Base-by-base conservation (phyloP, 2,888 invertebrate species). In the Poecilus cupreus region DNA sequence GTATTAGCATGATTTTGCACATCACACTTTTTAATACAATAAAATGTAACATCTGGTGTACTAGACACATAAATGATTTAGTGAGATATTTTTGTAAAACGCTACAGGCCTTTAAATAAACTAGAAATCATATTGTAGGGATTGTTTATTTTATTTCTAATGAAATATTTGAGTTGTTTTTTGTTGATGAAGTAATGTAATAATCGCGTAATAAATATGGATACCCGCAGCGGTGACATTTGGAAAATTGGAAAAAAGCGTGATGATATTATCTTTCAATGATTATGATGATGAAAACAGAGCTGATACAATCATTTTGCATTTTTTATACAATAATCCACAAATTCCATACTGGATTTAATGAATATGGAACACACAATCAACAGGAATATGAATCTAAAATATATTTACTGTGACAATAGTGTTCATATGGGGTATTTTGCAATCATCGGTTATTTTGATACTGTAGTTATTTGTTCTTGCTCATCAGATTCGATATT, bases 321-420 rank as follows among this genome's bases (percentile, higher is more conserved):
- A 68, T 68, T 68, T 60, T 68, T 68, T 37, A 68, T 68, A 22
- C 10, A 68, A 37, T 39, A 37, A 68, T 18, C 37, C 37, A 68
- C 64, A 37, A 68, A 68, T 18, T 18, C 64, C 64, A 68, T 37
- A 68, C 37, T 37, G 37, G 64, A 37, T 37, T 68, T 68, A 68
- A 37, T 68, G 64, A 68, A 68, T 37, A 68, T 68, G 39, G 20
- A 68, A 39, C 32, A 68, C 37, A 68, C 64, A 68, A 68, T 68
- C 64, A 68, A 68, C 32, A 68, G 13, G 16, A 37, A 8, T 37
- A 37, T 26, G n/a, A 32, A 16, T 68, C 37, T 68, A 10, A 68
- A 37, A 68, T 37, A 60, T 24, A 60, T 26, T 24, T 60, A 32
- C 60, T 32, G 10, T 6, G 37, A 20, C 32, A 68, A 18, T 37